These are phyloP conservation scores for Thrips palmi DNA, from an alignment of 1,140 invertebrate genomes.

Conservation along the genomic window DNA sequence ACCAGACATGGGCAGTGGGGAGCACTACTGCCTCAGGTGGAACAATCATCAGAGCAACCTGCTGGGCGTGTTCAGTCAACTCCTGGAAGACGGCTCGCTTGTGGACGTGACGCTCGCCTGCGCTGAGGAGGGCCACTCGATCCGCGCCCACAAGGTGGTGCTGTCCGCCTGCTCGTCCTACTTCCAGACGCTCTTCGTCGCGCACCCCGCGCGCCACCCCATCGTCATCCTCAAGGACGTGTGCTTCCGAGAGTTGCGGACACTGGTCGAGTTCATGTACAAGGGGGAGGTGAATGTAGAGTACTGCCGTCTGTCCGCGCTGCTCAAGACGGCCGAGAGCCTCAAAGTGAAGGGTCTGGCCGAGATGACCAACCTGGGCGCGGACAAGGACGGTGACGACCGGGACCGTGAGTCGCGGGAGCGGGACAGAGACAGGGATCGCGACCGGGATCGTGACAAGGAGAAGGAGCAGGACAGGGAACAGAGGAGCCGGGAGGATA, in stretches of 20 bases:
- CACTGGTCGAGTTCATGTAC: conserved; percentile 91
- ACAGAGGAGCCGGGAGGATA: conserved; percentile 9
- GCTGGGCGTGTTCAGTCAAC: conserved; percentile 84
- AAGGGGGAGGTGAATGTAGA: conserved; percentile 87
- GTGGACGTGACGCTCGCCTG: conserved; percentile 90
- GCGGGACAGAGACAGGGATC: conserved; percentile 15
- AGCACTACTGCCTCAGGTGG: conserved; percentile 89
- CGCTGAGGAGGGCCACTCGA: conserved; percentile 78
- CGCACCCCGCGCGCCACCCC: conserved; percentile 76
- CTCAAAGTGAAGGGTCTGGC: conserved; percentile 79
- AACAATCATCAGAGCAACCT: conserved; percentile 93
- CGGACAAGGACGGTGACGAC: too few relatives aligned
- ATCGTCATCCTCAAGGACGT: conserved; percentile 90
- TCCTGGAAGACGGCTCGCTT: conserved; percentile 82
- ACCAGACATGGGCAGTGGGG: conserved; percentile 87
- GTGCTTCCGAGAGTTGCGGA: conserved; percentile 69
- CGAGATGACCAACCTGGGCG: conserved; percentile 69
- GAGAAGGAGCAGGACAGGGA: conserved; percentile 14
- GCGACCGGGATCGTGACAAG: too few relatives aligned
- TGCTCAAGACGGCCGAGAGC: conserved; percentile 83
- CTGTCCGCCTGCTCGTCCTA: conserved; percentile 87
- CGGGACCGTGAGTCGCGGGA: conserved; percentile 15
- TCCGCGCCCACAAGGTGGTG: conserved; percentile 89
- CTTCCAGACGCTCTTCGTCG: conserved; percentile 77
- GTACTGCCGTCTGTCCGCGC: conserved; percentile 74